Evolutionary conservation across 2,113 vertebrate genomes (phyloP).

Genomic region (Dunckerocampus dactyliophorus): DNA sequence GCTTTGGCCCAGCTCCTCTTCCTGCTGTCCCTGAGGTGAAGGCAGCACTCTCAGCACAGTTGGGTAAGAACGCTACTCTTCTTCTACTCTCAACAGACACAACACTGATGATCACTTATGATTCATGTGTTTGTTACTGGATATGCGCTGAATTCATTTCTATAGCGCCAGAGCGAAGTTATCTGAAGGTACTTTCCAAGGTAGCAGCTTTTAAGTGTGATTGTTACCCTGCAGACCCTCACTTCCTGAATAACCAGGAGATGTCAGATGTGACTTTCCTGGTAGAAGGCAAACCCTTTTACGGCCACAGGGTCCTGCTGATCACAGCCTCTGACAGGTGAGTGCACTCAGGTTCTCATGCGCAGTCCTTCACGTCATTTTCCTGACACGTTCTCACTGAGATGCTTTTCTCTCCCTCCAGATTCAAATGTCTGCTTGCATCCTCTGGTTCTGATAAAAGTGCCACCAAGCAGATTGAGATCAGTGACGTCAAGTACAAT

Average conservation of each 20-base stretch:
- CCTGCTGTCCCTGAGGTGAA: slow-evolving; percentile 83
- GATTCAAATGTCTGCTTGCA: slow-evolving; percentile 89
- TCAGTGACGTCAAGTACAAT: slow-evolving; percentile 85
- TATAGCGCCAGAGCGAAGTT: background rate
- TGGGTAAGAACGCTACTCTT: slow-evolving; percentile 73
- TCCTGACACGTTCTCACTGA: background rate
- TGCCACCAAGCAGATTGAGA: slow-evolving; percentile 82
- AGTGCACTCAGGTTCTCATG: slow-evolving; percentile 19
- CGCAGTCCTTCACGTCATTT: background rate
- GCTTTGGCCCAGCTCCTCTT: slow-evolving; percentile 86
- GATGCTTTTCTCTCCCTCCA: slow-evolving; percentile 43
- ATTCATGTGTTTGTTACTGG: background rate
- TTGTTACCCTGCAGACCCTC: slow-evolving; percentile 78
- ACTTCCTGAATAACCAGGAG: slow-evolving; percentile 94
- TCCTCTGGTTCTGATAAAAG: slow-evolving; percentile 74
- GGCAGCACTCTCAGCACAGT: slow-evolving; percentile 83
- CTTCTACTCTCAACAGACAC: background rate
- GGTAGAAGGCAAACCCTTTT: slow-evolving; percentile 92
- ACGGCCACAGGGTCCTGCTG: slow-evolving; percentile 94
- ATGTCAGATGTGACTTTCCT: slow-evolving; percentile 97
- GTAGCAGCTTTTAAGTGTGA: background rate
- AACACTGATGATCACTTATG: background rate
- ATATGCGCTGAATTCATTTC: background rate
- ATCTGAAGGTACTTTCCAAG: background rate
- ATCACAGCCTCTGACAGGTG: slow-evolving; percentile 94